A percentile compares a stretch with the other conserved stretches of the same genome.
These are phyloP conservation scores for Phylloscopus trochilus DNA, from an alignment of 2,113 vertebrate genomes.

Conservation along the genomic window DNA sequence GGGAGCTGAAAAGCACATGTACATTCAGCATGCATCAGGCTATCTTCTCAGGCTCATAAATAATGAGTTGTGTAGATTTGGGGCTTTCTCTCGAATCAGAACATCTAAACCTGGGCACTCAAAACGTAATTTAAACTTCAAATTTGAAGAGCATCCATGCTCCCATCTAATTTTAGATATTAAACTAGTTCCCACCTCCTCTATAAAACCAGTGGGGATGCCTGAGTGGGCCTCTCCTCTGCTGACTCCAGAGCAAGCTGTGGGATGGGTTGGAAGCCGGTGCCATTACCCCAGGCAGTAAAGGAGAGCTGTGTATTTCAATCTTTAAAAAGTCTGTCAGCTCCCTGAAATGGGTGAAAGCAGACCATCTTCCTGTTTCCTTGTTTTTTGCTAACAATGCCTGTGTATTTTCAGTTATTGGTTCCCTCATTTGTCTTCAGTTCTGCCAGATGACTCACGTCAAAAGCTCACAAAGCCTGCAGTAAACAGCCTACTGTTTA, in stretches of 20 bases:
- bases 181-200: background rate
- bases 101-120: background rate
- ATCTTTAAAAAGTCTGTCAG: background rate
- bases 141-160: background rate
- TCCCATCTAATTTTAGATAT: background rate
- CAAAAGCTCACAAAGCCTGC: background rate
- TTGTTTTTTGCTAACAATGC: background rate
- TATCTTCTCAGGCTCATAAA: background rate
- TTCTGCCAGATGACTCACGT: background rate
- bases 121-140: background rate
- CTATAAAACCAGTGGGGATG: background rate
- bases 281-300: background rate
- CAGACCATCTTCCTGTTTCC: background rate
- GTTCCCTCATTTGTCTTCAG: background rate
- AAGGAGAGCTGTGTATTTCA: background rate
- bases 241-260: background rate
- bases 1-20: background rate
- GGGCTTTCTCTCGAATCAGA: background rate
- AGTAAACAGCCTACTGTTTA: background rate
- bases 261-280: accelerated
- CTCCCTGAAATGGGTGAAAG: background rate
- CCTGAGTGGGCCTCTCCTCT: background rate
- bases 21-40: background rate
- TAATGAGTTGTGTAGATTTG: background rate
- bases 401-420: background rate